Evolutionary conservation across 2,113 vertebrate genomes (phyloP), one percentile per base, ranked within the genome.

Genomic region (Mugil cephalus): DNA sequence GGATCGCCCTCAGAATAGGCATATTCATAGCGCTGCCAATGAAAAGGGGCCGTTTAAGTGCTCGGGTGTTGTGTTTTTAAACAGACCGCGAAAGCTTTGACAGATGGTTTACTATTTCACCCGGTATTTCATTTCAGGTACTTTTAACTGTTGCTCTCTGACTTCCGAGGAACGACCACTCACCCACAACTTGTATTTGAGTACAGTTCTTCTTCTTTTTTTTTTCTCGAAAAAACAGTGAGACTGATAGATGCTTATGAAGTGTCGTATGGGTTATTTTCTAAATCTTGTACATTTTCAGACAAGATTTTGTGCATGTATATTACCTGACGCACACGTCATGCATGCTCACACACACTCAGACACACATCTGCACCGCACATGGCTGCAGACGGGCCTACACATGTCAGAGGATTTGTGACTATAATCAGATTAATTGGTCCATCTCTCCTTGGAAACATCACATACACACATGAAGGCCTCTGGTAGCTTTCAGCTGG

Each of bases 391-490:
- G 91, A 91, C 91, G 91, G 83, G 86, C 93, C 81, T 91, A 95
- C 95, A 95, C 91, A 92, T 96, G 95, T 96, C 93, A 88, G 92
- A 93, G 93, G 94, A 95, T 92, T 95, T 96, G 94, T 90, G 94
- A 94, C 94, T 94, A 95, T 96, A 95, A 97, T 96, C 94, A 93
- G 94, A 96, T 96, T 96, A 96, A 96, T 96, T 96, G 95, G 92
- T 89, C 91, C 93, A 95, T 95, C 91, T 92, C 91, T 89, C 79
- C 84, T 83, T 88, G 88, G 84, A 93, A 92, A 92, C 90, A 82
- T 87, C 91, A 87, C 87, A 88, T 76, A 60, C 56, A 85, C 74
- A 88, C 70, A 84, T 75, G 64, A 76, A 78, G 79, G 79, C 60
- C 75, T 79, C 79, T 90, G 80, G 85, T 88, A 87, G 87, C 86